Evolutionary conservation across 2,113 vertebrate genomes (phyloP), one percentile per base, ranked within the genome.

Genomic region (Megaceryle maxima): DNA sequence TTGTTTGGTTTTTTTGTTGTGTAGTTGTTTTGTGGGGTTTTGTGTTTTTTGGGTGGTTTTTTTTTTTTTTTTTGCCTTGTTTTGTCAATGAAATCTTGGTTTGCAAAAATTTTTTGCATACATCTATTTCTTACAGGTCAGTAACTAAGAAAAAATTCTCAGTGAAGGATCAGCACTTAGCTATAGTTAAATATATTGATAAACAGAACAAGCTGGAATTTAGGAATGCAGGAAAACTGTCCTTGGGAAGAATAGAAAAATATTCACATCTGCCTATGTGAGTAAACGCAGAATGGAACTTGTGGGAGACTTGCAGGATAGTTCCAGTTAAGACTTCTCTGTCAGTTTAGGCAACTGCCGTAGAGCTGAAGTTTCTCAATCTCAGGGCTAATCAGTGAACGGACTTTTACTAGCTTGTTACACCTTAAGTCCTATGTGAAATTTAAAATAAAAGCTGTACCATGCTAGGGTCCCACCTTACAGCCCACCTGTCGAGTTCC

Each of bases 351-450:
- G 33, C 18, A 69, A 0, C 19, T 31, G 0, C 25, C 5, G 7
- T 2, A 13, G 39, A 10, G 55, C 3, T 35, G 5, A 11, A 8
- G 9, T 20, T 78, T n/a, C 37, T 46, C 46, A 10, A 5, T 46
- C 19, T 20, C 19, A 5, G 46, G 44, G 44, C 44, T 46, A 18
- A 16, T 46, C 17, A 18, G 8, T 19, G 44, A 46, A 46, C 8
- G 44, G 9, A 46, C 19, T 20, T 8, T 4, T 46, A 5, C 3
- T 5, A 7, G 33, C 44, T 9, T 3, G 5, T 3, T 5, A 1
- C 6, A 6, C 39, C 39, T 39, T 1, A 5, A 10, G 28, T 6
- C 28, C 0, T 5, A 5, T 1, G 7, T 6, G 59, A 4, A 10
- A 14, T 8, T 7, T 24, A 4, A 9, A 10, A 17, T 2, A 3